Base-by-base conservation (phyloP, 2,797 vertebrate species). In the Chiroxiphia lanceolata region DNA sequence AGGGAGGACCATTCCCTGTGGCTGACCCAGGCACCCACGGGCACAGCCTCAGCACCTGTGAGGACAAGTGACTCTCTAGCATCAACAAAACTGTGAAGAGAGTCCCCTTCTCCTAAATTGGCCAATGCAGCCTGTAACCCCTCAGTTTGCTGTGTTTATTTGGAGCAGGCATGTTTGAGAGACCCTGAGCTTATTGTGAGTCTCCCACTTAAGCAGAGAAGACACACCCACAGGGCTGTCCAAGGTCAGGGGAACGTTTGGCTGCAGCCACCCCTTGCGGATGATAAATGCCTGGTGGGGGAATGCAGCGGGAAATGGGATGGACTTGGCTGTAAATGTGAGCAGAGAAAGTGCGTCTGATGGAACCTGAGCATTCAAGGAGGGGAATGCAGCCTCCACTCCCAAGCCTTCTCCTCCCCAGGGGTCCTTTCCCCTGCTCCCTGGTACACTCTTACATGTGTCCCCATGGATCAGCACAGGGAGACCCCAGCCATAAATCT, bases 111-210 rank as follows among this genome's bases (percentile, higher is more conserved):
- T 53, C 70, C 61, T 65, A 48, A 19, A 33, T 57, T 34, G 53
- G 65, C 68, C 6, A 60, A 2, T 2, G 1, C 69, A 65, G 93
- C 70, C 96, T 93, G 94, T 18, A 88, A 87, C n/a, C 59, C 88
- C 68, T 96, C 96, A 88, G 3, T 40, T 67, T 3, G 1, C 61
- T 23, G 33, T 93, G 95, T 92, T 97, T 96, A 83, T 80, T 70
- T 8, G 5, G 44, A 70, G 57, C 45, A 88, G 93, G 72, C 64
- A 12, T 74, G 91, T 91, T 82, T 80, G 71, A 89, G 87, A 92
- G 87, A 83, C 72, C 90, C 75, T 25, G 74, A 48, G 74, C 93
- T 96, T 96, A 81, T 92, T 75, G 83, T 67, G 82, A 93, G 72
- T 69, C 90, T 56, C 21, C 84, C 87, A 83, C 94, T 96, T 69